Evolutionary conservation across 2,113 vertebrate species (phyloP), one percentile per base, ranked within the genome.

Genomic region (Neolamprologus sp.): DNA sequence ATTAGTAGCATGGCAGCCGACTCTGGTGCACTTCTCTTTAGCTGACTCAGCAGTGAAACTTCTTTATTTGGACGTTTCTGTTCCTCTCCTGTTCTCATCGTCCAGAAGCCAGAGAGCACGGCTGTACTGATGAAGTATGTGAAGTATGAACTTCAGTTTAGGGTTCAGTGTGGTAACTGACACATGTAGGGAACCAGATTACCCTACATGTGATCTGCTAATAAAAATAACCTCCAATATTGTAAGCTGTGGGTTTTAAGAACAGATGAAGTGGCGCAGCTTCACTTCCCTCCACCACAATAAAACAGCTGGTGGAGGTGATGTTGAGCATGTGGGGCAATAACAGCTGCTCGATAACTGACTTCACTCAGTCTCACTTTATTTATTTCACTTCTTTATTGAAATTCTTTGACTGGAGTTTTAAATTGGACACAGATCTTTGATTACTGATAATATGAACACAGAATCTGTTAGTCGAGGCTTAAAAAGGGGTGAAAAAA

Each of bases 21-120:
- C 4, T 1, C 14, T 19, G 37, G 5, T 47, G 0, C 68, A 11
- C 21, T 73, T 0, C 65, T 73, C 0, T 23, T 71, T 71, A 16
- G 12, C 35, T 71, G 65, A 71, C 37, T 71, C 68, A 73, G 37
- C 65, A 73, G 37, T 26, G 12, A 5, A 42, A 6, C 63, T 14
- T 23, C 12, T 71, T 5, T 37, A 54, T 35, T 53, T 53, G 47
- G 75, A 65, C 40, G 3, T 75, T 75, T 75, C 40, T 37, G 16
- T 45, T 45, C 5, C 26, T 87, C 54, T 19, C 7, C 33, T 40
- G 80, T 33, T 5, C 8, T 1, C 12, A 3, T 45, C 4, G 68
- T 0, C 40, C 11, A 33, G 5, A 45, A 35, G 28, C 40, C n/a
- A 42, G 14, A 75, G 9, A 75, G 13, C 28, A 47, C 5, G 0